Evolutionary conservation across 2,113 vertebrate genomes (phyloP).

Genomic region (Saccopteryx bilineata): DNA sequence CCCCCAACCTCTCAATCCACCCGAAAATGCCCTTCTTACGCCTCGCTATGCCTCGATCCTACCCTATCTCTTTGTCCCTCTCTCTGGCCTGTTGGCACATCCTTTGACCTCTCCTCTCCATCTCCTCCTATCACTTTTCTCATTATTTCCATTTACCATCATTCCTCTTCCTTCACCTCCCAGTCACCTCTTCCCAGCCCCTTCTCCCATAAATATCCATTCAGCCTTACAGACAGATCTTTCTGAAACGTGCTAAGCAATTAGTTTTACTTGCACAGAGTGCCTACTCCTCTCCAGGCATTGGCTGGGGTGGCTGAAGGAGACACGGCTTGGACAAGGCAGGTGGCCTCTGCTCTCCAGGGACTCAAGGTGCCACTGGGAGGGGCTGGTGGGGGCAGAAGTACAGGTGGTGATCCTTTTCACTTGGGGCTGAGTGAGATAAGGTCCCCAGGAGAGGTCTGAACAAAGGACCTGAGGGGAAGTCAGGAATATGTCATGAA

Average conservation of each 20-base stretch:
- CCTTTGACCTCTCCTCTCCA: constrained; percentile 54
- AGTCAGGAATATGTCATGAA: accelerated
- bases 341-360: neutral
- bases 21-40: neutral
- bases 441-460: neutral
- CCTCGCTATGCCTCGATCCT: neutral
- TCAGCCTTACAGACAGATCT: constrained; percentile 67
- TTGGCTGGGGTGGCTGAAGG: neutral
- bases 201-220: constrained; percentile 80
- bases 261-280: constrained; percentile 68
- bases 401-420: neutral
- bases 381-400: no score
- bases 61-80: neutral
- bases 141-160: constrained; percentile 58
- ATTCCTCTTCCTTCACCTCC: constrained; percentile 74
- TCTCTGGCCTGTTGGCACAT: neutral
- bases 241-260: constrained; percentile 67
- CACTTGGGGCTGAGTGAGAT: neutral
- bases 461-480: neutral
- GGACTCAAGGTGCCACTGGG: neutral
- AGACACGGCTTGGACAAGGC: neutral
- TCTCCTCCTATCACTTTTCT: constrained; percentile 67
- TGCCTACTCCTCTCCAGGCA: neutral
- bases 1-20: neutral
- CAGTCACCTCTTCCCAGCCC: constrained; percentile 74